Evolutionary conservation across 2,797 vertebrate genomes (phyloP), one percentile per base, ranked within the genome.

Genomic region (Chiroxiphia lanceolata): DNA sequence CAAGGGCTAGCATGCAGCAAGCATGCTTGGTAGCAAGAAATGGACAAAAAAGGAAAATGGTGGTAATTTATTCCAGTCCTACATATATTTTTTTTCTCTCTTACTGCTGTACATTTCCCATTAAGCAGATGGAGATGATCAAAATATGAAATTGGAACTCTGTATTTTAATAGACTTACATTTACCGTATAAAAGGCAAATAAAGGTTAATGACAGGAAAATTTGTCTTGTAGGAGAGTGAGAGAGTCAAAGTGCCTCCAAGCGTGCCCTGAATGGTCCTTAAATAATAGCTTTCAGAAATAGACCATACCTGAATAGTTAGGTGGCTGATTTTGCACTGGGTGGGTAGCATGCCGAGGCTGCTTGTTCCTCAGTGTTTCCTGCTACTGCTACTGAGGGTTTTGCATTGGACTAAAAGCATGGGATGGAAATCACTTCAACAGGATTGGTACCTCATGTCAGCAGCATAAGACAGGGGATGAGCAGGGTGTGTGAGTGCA

Each of bases 181-280:
- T 86, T 93, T 91, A 72, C 82, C 53, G 14, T 81, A 45, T 69
- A 86, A 81, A 88, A 83, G 83, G 72, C 82, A 94, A 84, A 63
- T 91, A 86, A 90, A 95, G 65, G 83, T 93, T 94, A 90, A 93
- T 45, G 54, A 47, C 45, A 81, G 34, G 53, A 89, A 85, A 83
- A 84, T 85, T 60, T 23, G 2, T 85, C 86, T 84, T 74, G 34
- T 48, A 72, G 72, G 59, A 74, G 29, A 25, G 20, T 44, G 61
- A 87, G 59, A 76, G 65, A 40, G 31, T 47, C 9, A 34, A 82
- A 42, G 36, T 70, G 17, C 48, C 40, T 93, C 38, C 64, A 64
- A 53, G 63, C 11, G 1, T 76, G 40, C 54, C 56, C 70, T 36
- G 64, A 61, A 67, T 9, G 45, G 29, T 57, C 27, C 36, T 86